Conservation (phyloP, 2,797 vertebrate genomes). For the Lerista edwardsae region DNA sequence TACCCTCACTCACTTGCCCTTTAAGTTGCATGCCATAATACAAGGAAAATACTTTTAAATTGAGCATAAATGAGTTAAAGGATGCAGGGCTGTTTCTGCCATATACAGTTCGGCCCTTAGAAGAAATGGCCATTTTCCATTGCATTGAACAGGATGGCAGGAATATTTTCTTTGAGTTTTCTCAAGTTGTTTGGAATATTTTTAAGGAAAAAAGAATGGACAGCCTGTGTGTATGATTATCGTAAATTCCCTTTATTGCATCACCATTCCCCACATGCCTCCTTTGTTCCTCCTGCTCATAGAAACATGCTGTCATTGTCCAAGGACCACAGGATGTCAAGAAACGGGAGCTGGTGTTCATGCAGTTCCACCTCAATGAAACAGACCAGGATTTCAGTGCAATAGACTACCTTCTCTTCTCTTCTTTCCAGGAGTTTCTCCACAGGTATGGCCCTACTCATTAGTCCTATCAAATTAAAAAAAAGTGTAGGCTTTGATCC, state of each 20-base stretch:
- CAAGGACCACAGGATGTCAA: constrained; percentile 90
- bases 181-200: neutral
- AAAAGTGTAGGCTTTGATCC: neutral
- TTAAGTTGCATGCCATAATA: neutral
- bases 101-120: neutral
- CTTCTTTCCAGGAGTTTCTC: constrained; percentile 85
- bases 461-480: neutral
- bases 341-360: constrained; percentile 91
- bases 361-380: constrained; percentile 93
- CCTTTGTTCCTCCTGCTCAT: constrained; percentile 29
- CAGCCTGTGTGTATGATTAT: too few species aligned
- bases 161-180: neutral
- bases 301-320: constrained; percentile 90
- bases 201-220: neutral
- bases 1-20: neutral
- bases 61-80: too few species aligned
- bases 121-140: neutral
- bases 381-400: constrained; percentile 94
- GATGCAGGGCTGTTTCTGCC: neutral
- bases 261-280: neutral
- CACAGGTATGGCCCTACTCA: constrained; percentile 79
- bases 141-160: neutral
- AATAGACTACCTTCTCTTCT: constrained; percentile 95
- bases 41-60: too few species aligned
- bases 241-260: constrained; percentile 22